Percentiles rank a stretch among this genome's conserved stretches.
These are phyloP conservation scores for Leucophenga varia DNA, from an alignment of 1,140 invertebrate genomes.

Conservation along the genomic window DNA sequence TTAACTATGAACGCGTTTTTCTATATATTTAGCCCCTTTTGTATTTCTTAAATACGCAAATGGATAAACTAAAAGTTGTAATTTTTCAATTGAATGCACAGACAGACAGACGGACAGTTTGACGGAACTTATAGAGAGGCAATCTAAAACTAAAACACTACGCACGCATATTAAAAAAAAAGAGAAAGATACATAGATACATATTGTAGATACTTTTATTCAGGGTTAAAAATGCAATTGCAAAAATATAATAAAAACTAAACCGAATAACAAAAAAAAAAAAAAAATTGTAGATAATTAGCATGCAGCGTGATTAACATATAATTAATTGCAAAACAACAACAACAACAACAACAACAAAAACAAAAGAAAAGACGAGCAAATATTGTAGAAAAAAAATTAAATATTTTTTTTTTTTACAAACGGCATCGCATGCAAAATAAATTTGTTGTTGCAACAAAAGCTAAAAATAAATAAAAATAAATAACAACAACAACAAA, in stretches of 20 bases:
- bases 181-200: too few relatives aligned
- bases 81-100: slow-evolving; percentile 52
- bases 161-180: slow-evolving; percentile 48
- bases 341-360: background rate
- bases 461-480: background rate
- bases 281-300: slow-evolving; percentile 28
- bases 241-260: slow-evolving; percentile 4
- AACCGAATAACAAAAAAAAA: background rate
- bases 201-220: too few relatives aligned
- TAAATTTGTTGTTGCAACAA: slow-evolving; percentile 27
- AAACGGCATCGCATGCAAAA: slow-evolving; percentile 44
- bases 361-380: background rate
- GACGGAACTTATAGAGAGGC: too few relatives aligned
- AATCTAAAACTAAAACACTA: too few relatives aligned
- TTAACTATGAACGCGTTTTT: too few relatives aligned
- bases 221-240: slow-evolving; percentile 33
- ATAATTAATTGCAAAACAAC: slow-evolving; percentile 43
- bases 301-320: slow-evolving; percentile 52
- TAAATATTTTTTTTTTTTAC: slow-evolving; percentile 25
- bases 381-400: slow-evolving; percentile 5
- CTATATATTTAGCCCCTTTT: too few relatives aligned
- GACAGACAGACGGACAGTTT: too few relatives aligned
- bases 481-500: slow-evolving; percentile 16
- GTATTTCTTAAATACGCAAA: slow-evolving; percentile 46
- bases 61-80: slow-evolving; percentile 35